These are phyloP conservation scores for Drosophila suboccidentalis DNA, from an alignment of 2,888 invertebrate species.

Conservation along the genomic window DNA sequence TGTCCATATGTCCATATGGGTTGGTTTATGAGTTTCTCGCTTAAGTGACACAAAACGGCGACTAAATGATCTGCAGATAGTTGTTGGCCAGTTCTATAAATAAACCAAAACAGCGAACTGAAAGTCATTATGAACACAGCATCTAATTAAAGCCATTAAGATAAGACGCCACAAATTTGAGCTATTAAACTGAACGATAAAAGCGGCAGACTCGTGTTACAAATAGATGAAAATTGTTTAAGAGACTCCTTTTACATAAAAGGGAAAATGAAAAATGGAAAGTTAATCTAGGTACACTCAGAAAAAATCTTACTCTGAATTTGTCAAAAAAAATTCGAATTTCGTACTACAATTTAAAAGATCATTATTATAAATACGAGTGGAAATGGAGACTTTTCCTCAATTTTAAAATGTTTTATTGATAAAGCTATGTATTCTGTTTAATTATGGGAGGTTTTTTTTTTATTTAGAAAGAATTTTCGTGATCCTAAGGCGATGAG, in stretches of 20 bases:
- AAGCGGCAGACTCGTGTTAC: background rate
- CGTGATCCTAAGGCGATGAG: too few species aligned
- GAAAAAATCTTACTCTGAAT: too few species aligned
- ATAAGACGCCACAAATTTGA: slow-evolving; percentile 40
- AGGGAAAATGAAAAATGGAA: slow-evolving; percentile 12
- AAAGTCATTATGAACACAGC: slow-evolving; percentile 56
- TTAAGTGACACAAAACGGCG: slow-evolving; percentile 79
- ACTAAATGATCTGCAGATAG: slow-evolving; percentile 79
- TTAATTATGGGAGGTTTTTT: too few species aligned
- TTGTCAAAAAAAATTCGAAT: too few species aligned
- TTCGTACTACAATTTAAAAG: too few species aligned
- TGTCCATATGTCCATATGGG: slow-evolving; percentile 64
- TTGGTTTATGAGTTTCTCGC: slow-evolving; percentile 72
- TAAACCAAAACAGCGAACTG: slow-evolving; percentile 39
- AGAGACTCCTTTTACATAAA: background rate
- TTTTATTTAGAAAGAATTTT: too few species aligned
- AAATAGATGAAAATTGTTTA: background rate
- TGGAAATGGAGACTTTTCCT: too few species aligned
- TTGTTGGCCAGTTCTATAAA: slow-evolving; percentile 65
- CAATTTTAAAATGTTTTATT: too few species aligned
- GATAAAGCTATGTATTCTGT: too few species aligned
- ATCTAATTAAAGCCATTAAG: slow-evolving; percentile 63
- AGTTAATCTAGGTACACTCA: background rate
- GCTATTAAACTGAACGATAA: slow-evolving; percentile 12
- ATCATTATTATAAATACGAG: too few species aligned